Evolutionary conservation across 2,888 invertebrate genomes (phyloP).

Genomic region (Andrena bucephala): DNA sequence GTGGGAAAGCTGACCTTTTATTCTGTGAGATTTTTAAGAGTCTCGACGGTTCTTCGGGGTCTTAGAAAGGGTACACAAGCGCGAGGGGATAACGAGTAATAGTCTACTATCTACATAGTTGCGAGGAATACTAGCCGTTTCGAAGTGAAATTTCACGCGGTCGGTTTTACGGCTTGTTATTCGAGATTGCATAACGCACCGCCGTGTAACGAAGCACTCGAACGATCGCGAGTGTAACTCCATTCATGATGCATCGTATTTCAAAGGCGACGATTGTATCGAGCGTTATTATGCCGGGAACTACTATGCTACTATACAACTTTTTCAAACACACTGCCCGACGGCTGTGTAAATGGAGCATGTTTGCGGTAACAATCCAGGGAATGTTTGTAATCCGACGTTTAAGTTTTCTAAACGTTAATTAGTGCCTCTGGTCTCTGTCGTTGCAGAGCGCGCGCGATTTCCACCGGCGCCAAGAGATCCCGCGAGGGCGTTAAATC

Average conservation of each 20-base stretch:
- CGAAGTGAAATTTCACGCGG: slow-evolving; percentile 40
- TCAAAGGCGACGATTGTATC: slow-evolving; percentile 39
- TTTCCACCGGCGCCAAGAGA: not conserved
- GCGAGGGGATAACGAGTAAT: not conserved
- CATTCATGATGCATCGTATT: slow-evolving; percentile 58
- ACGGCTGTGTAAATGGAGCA: slow-evolving; percentile 27
- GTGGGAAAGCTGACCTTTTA: no score
- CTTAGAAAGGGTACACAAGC: not conserved
- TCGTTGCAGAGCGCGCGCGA: not conserved
- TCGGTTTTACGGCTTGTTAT: slow-evolving; percentile 45
- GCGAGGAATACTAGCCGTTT: slow-evolving; percentile 4
- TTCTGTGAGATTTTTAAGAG: not conserved
- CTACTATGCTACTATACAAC: slow-evolving; percentile 4
- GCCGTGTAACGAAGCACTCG: slow-evolving; percentile 52
- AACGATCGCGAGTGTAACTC: slow-evolving; percentile 47
- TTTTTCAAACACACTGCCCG: slow-evolving; percentile 19
- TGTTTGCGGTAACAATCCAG: slow-evolving; percentile 3
- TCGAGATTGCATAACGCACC: slow-evolving; percentile 51
- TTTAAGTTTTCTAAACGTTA: slow-evolving; percentile 27
- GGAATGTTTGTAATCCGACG: slow-evolving; percentile 25
- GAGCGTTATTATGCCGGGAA: not conserved
- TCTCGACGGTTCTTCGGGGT: not conserved
- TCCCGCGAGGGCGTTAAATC: slow-evolving; percentile 56
- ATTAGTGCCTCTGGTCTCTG: not conserved
- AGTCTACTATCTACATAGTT: not conserved